These are phyloP conservation scores for Oryzias celebensis DNA, from an alignment of 2,113 vertebrate species.

Conservation along the genomic window DNA sequence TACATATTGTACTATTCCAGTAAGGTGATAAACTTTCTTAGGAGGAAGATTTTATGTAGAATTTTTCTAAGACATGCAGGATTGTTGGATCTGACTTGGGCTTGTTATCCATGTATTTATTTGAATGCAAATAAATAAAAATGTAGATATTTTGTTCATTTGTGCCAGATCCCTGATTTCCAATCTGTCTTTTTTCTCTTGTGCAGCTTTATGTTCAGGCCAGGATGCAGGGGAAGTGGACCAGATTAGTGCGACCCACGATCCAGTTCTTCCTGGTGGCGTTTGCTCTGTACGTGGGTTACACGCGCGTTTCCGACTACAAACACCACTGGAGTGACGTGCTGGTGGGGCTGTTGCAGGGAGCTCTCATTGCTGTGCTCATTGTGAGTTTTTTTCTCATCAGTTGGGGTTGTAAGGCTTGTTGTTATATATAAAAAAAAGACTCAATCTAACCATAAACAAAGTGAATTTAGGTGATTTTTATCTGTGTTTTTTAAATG, in stretches of 20 bases:
- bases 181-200: background rate
- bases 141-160: background rate
- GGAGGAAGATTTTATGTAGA: background rate
- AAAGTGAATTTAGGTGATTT: too few relatives aligned
- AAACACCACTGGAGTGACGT: slow-evolving; percentile 96
- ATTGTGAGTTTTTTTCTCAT: slow-evolving; percentile 74
- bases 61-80: background rate
- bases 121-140: background rate
- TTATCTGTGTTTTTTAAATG: too few relatives aligned
- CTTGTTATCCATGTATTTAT: too few relatives aligned
- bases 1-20: slow-evolving; percentile 30
- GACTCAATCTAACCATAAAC: too few relatives aligned
- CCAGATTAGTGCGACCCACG: slow-evolving; percentile 87
- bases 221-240: slow-evolving; percentile 87
- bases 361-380: slow-evolving; percentile 86
- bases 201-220: slow-evolving; percentile 88
- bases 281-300: slow-evolving; percentile 90
- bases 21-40: slow-evolving; percentile 17
- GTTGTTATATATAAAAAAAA: too few relatives aligned
- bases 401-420: too few relatives aligned
- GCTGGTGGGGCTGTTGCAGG: slow-evolving; percentile 89
- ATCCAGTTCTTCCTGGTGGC: slow-evolving; percentile 92
- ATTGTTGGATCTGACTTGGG: too few relatives aligned
- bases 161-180: background rate
- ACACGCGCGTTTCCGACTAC: slow-evolving; percentile 90